A percentile compares a stretch with the other conserved stretches of the same genome.
These are phyloP conservation scores for Cataglyphis cursor DNA, from an alignment of 2,888 invertebrate genomes.

Conservation along the genomic window DNA sequence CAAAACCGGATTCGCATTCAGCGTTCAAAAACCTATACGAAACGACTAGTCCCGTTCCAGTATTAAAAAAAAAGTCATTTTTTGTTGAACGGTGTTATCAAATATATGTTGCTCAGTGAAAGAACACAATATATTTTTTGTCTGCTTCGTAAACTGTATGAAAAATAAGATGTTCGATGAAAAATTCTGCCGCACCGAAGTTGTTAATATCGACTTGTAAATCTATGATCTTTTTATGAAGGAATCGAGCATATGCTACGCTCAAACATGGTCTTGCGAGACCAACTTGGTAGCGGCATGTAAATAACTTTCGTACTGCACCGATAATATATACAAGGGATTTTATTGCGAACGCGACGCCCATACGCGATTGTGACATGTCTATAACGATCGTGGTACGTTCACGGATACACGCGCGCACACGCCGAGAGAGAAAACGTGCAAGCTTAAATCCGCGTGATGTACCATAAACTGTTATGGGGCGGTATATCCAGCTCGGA, in stretches of 20 bases:
- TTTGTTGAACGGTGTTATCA: too few relatives aligned
- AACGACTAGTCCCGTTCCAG: too few relatives aligned
- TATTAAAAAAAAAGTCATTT: too few relatives aligned
- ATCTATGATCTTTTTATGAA: slow-evolving; percentile 52
- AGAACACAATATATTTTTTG: neutral
- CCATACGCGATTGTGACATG: slow-evolving; percentile 75
- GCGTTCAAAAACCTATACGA: too few relatives aligned
- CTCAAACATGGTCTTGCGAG: slow-evolving; percentile 31
- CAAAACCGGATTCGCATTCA: too few relatives aligned
- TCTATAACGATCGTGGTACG: slow-evolving; percentile 68
- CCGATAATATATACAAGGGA: slow-evolving; percentile 70
- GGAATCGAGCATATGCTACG: neutral
- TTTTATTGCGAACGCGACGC: slow-evolving; percentile 65
- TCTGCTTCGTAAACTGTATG: neutral
- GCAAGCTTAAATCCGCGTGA: slow-evolving; percentile 17
- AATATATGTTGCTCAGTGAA: neutral
- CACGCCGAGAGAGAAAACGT: neutral
- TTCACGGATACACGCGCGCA: slow-evolving; percentile 18
- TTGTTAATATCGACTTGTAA: slow-evolving; percentile 31
- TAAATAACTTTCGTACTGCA: slow-evolving; percentile 71
- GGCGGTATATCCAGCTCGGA: slow-evolving; percentile 53
- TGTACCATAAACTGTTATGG: slow-evolving; percentile 71
- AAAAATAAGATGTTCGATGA: neutral
- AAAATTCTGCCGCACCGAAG: slow-evolving; percentile 16
- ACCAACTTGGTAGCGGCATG: slow-evolving; percentile 66